phyloP scores from a whole-genome alignment of 2,113 vertebrate species.

The Microtus pennsylvanicus region DNA sequence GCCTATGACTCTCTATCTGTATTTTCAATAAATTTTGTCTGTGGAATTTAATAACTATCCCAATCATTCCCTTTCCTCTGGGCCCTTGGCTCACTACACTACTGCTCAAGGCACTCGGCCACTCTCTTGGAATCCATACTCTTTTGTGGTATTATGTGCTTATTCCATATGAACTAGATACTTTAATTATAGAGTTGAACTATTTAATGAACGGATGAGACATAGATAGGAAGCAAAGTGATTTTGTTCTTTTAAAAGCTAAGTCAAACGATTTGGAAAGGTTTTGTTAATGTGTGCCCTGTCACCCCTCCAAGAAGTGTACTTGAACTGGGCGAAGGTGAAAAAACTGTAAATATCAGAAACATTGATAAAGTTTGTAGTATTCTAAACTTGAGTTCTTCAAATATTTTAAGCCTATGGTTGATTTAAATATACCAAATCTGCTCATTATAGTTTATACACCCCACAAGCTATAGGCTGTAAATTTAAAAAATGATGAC shows the following conservation, averaged over 20 bases:
- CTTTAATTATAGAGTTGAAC: not conserved
- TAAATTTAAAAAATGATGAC: slow-evolving; percentile 24
- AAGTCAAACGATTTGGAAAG: slow-evolving; percentile 18
- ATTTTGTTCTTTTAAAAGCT: slow-evolving; percentile 13
- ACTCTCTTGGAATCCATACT: not conserved
- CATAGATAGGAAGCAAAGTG: slow-evolving; percentile 7
- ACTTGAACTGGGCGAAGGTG: not conserved
- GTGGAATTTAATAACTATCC: not conserved
- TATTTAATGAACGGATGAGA: slow-evolving; percentile 13
- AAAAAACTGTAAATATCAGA: not conserved
- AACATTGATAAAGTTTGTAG: not conserved
- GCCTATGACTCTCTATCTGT: no score
- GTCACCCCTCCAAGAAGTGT: not conserved
- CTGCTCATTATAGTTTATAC: not conserved
- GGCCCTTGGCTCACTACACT: not conserved
- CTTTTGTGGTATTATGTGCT: not conserved
- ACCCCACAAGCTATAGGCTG: not conserved
- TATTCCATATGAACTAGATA: not conserved
- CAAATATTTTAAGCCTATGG: not conserved
- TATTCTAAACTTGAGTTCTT: not conserved
- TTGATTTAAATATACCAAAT: not conserved
- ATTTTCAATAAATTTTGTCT: not conserved
- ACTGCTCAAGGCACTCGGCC: not conserved
- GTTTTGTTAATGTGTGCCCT: not conserved
- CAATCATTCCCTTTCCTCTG: not conserved